These are phyloP conservation scores for Charanyca ferruginea DNA, from an alignment of 2,888 invertebrate genomes.

Conservation along the genomic window DNA sequence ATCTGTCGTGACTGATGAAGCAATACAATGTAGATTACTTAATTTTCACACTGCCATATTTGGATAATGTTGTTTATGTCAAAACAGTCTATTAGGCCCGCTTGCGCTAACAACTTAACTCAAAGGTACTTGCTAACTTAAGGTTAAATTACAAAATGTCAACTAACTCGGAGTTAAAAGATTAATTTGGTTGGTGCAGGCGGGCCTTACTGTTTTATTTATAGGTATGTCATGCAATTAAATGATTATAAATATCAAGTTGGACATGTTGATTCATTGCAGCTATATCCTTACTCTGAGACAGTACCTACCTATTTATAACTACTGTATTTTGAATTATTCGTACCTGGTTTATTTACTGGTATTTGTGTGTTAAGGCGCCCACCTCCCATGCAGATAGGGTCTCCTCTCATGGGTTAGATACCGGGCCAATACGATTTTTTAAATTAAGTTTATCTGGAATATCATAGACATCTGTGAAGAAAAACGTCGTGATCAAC, in stretches of 20 bases:
- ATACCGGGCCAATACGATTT: too few relatives aligned
- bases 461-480: too few relatives aligned
- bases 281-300: neutral
- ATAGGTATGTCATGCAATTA: conserved; percentile 31
- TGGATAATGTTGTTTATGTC: conserved; percentile 20
- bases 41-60: conserved; percentile 50
- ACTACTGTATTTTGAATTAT: too few relatives aligned
- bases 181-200: neutral
- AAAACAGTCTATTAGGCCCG: conserved; percentile 20
- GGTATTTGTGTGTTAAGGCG: too few relatives aligned
- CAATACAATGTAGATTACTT: neutral
- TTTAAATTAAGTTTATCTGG: too few relatives aligned
- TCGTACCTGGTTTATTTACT: too few relatives aligned
- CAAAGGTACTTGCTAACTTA: neutral
- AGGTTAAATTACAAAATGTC: too few relatives aligned
- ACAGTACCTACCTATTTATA: too few relatives aligned
- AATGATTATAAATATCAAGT: conserved; percentile 5
- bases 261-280: conserved; percentile 7
- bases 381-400: too few relatives aligned
- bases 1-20: neutral
- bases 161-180: neutral
- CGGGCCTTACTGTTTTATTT: conserved; percentile 24
- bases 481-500: too few relatives aligned
- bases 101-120: too few relatives aligned
- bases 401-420: too few relatives aligned